These are phyloP conservation scores for Nesometra sesokonis DNA, from an alignment of 35 echinoderm and acorn worm genomes.

Conservation along the genomic window DNA sequence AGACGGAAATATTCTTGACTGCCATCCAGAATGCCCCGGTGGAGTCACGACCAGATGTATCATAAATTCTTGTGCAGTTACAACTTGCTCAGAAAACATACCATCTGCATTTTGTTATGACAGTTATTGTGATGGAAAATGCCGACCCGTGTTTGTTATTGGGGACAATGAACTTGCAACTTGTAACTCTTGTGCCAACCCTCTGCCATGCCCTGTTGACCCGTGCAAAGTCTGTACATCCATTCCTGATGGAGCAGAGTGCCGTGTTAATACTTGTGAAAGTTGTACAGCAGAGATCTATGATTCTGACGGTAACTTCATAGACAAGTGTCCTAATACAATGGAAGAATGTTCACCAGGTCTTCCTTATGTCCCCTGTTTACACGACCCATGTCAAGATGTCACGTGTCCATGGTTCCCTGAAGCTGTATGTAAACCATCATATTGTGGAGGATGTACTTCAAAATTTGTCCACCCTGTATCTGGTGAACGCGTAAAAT, in stretches of 20 bases:
- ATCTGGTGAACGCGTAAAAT: conserved; percentile 1
- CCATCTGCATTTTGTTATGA: too few species aligned
- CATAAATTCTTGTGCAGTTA: background rate
- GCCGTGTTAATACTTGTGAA: background rate
- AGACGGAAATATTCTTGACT: conserved; percentile 25
- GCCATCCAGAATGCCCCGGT: background rate
- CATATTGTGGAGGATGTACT: conserved; percentile 28
- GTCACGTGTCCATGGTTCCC: background rate
- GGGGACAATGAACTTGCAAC: background rate
- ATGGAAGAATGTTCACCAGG: background rate
- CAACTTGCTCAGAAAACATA: background rate
- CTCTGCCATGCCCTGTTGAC: background rate
- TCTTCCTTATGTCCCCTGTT: conserved; percentile 12
- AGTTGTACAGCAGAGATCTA: background rate
- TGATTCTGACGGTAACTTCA: background rate
- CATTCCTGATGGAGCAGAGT: background rate
- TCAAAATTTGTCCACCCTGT: background rate
- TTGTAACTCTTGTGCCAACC: background rate
- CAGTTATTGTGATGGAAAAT: background rate
- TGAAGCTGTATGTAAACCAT: conserved; percentile 4
- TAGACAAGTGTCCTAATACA: background rate
- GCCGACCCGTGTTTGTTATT: background rate
- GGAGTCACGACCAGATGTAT: background rate
- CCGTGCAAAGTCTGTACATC: background rate
- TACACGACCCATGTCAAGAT: background rate